A percentile compares a stretch with the other conserved stretches of the same genome.
These are phyloP conservation scores for Ibidorhyncha struthersii DNA, from an alignment of 2,113 vertebrate genomes.

Conservation along the genomic window DNA sequence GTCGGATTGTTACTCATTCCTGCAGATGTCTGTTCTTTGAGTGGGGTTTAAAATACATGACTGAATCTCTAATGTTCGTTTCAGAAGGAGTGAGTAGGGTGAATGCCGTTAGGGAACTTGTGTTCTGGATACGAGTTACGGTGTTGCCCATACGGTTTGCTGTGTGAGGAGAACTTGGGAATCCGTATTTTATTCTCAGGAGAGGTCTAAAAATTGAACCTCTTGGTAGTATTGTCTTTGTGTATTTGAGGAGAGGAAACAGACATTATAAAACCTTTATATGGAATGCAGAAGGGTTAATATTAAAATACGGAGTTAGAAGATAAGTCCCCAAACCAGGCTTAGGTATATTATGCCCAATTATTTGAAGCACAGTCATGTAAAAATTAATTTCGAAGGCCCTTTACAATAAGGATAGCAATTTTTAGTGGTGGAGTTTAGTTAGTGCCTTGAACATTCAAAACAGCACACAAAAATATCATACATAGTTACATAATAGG, in stretches of 20 bases:
- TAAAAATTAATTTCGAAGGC: conserved; percentile 7
- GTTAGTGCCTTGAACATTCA: conserved; percentile 25
- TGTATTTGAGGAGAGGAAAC: neutral
- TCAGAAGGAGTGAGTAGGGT: neutral
- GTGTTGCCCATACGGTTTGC: neutral
- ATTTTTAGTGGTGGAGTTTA: conserved; percentile 9
- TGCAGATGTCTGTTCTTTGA: conserved; percentile 38
- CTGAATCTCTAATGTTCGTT: neutral
- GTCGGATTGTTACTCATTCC: neutral
- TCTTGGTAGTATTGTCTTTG: neutral
- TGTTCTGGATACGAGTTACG: neutral
- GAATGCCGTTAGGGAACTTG: neutral
- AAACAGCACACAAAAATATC: conserved; percentile 1
- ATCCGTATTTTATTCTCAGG: neutral
- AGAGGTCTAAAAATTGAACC: neutral
- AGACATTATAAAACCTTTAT: neutral
- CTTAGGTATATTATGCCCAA: neutral
- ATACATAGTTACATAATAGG: conserved; percentile 25
- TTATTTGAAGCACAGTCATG: neutral
- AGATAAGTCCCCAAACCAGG: neutral
- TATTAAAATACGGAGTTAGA: neutral
- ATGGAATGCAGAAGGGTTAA: neutral
- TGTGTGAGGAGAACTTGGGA: neutral
- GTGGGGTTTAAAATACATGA: neutral
- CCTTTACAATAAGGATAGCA: conserved; percentile 3